Evolutionary conservation across 2,888 invertebrate species (phyloP).

Genomic region (Strigamia maritima): DNA sequence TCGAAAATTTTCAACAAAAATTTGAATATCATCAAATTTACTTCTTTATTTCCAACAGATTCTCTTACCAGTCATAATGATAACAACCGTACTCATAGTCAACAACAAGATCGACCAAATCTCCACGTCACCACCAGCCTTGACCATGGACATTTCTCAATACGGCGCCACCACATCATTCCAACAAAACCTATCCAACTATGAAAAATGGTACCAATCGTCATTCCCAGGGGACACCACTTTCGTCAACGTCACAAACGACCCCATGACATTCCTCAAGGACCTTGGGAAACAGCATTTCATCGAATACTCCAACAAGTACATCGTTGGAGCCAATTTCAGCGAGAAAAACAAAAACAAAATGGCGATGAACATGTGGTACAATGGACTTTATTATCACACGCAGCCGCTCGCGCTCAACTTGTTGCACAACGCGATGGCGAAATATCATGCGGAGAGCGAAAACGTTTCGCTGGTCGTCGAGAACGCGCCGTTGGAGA

Average conservation of each 20-base stretch:
- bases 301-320: not conserved
- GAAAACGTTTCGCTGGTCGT: not conserved
- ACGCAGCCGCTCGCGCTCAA: slow-evolving; percentile 19
- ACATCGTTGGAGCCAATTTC: not conserved
- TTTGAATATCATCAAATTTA: not conserved
- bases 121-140: not conserved
- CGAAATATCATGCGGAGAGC: not conserved
- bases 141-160: not conserved
- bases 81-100: not conserved
- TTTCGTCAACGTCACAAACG: not conserved
- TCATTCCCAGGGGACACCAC: not conserved
- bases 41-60: not conserved
- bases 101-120: not conserved
- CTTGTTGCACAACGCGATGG: slow-evolving; percentile 29
- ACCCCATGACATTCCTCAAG: not conserved
- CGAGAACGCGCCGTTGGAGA: slow-evolving; percentile 33
- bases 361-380: not conserved
- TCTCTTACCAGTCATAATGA: not conserved
- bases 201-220: not conserved
- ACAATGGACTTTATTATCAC: slow-evolving; percentile 25
- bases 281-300: not conserved
- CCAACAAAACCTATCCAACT: not conserved
- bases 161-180: not conserved
- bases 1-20: not conserved
- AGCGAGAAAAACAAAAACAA: not conserved